These are phyloP conservation scores for Adelges cooleyi DNA, from an alignment of 1,140 invertebrate genomes.

Conservation along the genomic window DNA sequence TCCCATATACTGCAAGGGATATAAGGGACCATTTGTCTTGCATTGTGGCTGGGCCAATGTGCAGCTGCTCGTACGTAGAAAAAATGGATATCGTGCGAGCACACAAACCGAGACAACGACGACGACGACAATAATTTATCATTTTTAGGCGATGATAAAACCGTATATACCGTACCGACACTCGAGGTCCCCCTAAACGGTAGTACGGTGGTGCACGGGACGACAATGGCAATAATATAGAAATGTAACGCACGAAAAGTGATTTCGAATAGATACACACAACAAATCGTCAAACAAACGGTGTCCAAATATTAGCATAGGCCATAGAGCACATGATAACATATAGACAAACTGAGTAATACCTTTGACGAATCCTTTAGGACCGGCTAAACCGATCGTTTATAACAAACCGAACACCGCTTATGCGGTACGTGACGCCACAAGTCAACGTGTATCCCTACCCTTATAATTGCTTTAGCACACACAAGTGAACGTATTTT, in stretches of 20 bases:
- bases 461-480: constrained; percentile 10
- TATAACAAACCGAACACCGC: too few relatives aligned
- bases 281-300: neutral
- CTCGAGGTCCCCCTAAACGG: constrained; percentile 9
- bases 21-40: constrained; percentile 12
- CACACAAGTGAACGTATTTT: too few relatives aligned
- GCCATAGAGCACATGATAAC: neutral
- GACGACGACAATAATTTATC: constrained; percentile 24
- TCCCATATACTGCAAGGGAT: too few relatives aligned
- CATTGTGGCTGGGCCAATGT: constrained; percentile 16
- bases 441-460: neutral
- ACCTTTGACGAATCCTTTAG: too few relatives aligned
- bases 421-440: neutral
- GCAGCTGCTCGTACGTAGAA: constrained; percentile 26
- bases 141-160: constrained; percentile 19
- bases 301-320: constrained; percentile 21
- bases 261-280: neutral
- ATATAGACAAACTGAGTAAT: too few relatives aligned
- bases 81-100: constrained; percentile 17
- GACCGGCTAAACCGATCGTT: too few relatives aligned
- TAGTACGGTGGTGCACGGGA: neutral
- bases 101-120: neutral
- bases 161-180: neutral
- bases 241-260: neutral
- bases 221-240: neutral